Conservation (phyloP, 2,113 vertebrate genomes). For the Bubo scandiacus region DNA sequence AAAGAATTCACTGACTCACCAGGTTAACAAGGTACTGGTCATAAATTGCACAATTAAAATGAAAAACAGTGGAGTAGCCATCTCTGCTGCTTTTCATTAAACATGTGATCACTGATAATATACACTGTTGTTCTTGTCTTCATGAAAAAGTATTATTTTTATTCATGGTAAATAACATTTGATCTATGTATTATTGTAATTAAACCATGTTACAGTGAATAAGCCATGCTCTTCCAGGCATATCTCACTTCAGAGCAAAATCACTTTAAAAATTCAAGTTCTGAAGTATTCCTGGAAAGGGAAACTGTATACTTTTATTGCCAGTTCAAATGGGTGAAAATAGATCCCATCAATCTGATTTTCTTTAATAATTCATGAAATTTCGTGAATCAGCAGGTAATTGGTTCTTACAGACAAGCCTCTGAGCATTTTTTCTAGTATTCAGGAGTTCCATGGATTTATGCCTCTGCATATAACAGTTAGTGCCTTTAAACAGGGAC, state of each 20-base stretch:
- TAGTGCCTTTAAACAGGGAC: neutral
- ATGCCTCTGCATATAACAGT: neutral
- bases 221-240: neutral
- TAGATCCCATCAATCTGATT: neutral
- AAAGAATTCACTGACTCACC: neutral
- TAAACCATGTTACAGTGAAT: neutral
- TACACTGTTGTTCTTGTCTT: neutral
- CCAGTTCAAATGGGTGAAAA: neutral
- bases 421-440: neutral
- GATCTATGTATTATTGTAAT: neutral
- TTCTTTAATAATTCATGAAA: constrained; percentile 29
- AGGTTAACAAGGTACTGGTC: neutral
- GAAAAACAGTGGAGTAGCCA: neutral
- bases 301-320: neutral
- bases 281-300: neutral
- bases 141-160: constrained; percentile 42
- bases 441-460: neutral
- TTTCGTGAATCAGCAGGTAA: neutral
- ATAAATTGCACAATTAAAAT: neutral
- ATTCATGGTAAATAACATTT: constrained; percentile 41
- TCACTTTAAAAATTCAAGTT: constrained; percentile 20
- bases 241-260: constrained; percentile 35
- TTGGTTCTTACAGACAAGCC: neutral
- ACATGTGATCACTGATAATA: neutral
- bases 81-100: neutral